Evolutionary conservation across 2,797 vertebrate species (phyloP), one percentile per base, ranked within the genome.

Genomic region (Babyrousa celebensis): DNA sequence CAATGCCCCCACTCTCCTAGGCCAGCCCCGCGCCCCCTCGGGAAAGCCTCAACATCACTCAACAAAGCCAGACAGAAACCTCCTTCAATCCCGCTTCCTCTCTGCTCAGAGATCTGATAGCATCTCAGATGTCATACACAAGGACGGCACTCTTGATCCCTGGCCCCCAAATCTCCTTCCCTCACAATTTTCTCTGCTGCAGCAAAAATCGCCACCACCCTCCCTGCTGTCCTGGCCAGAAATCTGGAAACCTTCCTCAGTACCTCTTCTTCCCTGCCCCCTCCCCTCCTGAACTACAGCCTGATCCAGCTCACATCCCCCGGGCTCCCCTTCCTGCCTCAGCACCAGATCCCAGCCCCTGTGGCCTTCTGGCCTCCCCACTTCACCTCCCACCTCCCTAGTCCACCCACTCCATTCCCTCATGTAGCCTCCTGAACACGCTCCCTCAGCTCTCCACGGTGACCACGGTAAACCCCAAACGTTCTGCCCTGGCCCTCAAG

Each of bases 1-100:
- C 60, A 0, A 0, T 3, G 9, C 16, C 23, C 20, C 23, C 67
- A 15, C 75, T 17, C 40, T 12, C 0, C 62, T 8, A 21, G 62
- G 54, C 36, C 62, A 32, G 68, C 54, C 15, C 70, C 65, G 3
- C 36, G 36, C 43, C 43, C 43, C 43, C 43, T 14, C 3, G 17
- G 48, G 58, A 52, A 52, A 62, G 25, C 86, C 6, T 65, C 56
- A 43, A 2, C 40, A 48, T 20, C 54, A 5, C 54, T 27, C 32
- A 17, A 23, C 58, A 77, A 63, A 36, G 18, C 29, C 63, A 60
- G n/a, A 72, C 16, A 2, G 67, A 72, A 43, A 18, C 14, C 40
- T 27, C 72, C n/a, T 62, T 54, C 25, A 3, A 15, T 18, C 21
- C 36, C 62, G 48, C 43, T 20, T 15, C 14, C 3, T 32, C 32